Percentiles rank a stretch among this genome's conserved stretches.
Evolutionary conservation across 2,888 invertebrate species (phyloP).

Genomic region (Brachypalpus laphriformis): DNA sequence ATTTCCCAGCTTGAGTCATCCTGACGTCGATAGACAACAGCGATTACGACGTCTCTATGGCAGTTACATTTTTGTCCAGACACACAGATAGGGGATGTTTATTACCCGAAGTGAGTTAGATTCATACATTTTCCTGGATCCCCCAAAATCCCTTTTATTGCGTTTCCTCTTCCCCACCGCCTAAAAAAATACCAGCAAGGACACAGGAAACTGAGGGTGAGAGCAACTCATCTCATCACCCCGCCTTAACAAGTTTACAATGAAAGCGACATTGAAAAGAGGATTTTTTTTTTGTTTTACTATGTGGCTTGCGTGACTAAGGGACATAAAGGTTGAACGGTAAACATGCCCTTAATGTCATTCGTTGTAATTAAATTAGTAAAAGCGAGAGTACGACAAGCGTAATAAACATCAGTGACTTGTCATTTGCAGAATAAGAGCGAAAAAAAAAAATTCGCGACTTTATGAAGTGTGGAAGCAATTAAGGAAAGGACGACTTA

Average conservation of each 20-base stretch:
- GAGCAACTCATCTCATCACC: not conserved
- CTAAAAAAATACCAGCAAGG: conserved; percentile 1
- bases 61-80: conserved; percentile 12
- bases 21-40: not conserved
- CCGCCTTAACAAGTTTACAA: conserved; percentile 26
- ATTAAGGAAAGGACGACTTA: conserved; percentile 55
- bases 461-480: conserved; percentile 56
- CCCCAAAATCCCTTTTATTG: conserved; percentile 49
- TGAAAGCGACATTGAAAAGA: conserved; percentile 34
- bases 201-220: not conserved
- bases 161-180: not conserved
- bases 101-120: conserved; percentile 14
- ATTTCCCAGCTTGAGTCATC: conserved; percentile 7
- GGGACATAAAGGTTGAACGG: conserved; percentile 35
- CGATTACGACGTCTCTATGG: not conserved
- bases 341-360: conserved; percentile 52
- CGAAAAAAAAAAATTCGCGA: conserved; percentile 17
- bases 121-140: conserved; percentile 39
- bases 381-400: conserved; percentile 24
- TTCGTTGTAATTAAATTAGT: conserved; percentile 62
- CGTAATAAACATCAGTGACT: conserved; percentile 23
- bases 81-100: conserved; percentile 41
- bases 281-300: not conserved
- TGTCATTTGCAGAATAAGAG: not conserved
- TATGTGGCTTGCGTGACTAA: conserved; percentile 45